A percentile compares a stretch with the other conserved stretches of the same genome.
Evolutionary conservation across 2,113 vertebrate species (phyloP).

Genomic region (Pongo pygmaeus): DNA sequence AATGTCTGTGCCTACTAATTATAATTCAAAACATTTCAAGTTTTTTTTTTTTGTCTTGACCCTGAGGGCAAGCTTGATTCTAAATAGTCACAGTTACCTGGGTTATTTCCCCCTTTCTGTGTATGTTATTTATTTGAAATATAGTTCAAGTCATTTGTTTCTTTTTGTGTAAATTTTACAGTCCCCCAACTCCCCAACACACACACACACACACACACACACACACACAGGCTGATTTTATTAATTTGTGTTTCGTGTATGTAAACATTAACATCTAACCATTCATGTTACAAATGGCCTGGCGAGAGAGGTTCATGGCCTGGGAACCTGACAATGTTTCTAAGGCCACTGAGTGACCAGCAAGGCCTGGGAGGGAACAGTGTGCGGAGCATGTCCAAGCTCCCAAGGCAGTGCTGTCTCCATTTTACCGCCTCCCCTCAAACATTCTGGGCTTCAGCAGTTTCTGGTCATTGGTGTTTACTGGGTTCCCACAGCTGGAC

Average conservation of each 20-base stretch:
- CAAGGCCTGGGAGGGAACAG: neutral
- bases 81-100: neutral
- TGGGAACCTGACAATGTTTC: neutral
- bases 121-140: neutral
- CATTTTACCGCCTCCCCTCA: neutral
- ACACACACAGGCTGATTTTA: neutral
- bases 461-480: neutral
- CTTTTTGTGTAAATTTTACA: neutral
- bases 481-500: neutral
- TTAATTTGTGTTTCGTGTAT: neutral
- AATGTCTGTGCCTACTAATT: neutral
- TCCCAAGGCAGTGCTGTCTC: neutral
- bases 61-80: neutral
- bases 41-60: neutral
- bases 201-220: no score
- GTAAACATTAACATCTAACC: neutral
- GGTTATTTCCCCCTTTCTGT: neutral
- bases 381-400: neutral
- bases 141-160: neutral
- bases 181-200: no score
- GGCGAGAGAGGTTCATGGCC: neutral
- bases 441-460: neutral
- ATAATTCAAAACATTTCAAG: neutral
- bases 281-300: neutral
- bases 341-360: neutral